Percentiles rank a stretch among this genome's conserved stretches.
Evolutionary conservation across 2,113 vertebrate genomes (phyloP).

Genomic region (Plecturocebus donacophilus): DNA sequence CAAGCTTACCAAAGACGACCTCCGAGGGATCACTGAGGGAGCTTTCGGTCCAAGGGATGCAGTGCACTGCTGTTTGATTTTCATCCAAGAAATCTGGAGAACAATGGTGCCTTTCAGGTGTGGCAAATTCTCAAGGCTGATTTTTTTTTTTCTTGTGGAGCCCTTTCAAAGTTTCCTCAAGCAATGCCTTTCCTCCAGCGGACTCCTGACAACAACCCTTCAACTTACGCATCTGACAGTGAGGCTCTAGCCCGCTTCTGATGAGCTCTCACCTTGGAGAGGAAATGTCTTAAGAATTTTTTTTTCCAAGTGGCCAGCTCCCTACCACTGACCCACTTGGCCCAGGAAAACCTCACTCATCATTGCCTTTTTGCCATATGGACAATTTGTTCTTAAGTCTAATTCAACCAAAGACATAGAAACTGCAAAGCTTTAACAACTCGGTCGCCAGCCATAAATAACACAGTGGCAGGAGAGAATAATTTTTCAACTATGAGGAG

Average conservation of each 20-base stretch:
- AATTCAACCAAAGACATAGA: neutral
- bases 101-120: neutral
- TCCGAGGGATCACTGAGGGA: accelerated
- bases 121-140: neutral
- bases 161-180: neutral
- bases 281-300: neutral
- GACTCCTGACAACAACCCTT: neutral
- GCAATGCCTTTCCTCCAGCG: neutral
- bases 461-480: neutral
- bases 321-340: neutral
- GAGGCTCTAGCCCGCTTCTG: neutral
- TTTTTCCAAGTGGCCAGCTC: neutral
- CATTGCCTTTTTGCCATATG: neutral
- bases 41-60: neutral
- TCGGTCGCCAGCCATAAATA: neutral
- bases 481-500: neutral
- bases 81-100: neutral
- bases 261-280: neutral
- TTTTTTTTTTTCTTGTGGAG: neutral
- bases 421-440: neutral
- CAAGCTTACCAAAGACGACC: neutral
- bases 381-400: neutral
- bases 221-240: neutral
- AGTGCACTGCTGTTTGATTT: neutral
- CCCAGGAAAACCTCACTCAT: neutral